Conservation (phyloP, 2,888 invertebrate species). For the Drosophila paramelanica region DNA sequence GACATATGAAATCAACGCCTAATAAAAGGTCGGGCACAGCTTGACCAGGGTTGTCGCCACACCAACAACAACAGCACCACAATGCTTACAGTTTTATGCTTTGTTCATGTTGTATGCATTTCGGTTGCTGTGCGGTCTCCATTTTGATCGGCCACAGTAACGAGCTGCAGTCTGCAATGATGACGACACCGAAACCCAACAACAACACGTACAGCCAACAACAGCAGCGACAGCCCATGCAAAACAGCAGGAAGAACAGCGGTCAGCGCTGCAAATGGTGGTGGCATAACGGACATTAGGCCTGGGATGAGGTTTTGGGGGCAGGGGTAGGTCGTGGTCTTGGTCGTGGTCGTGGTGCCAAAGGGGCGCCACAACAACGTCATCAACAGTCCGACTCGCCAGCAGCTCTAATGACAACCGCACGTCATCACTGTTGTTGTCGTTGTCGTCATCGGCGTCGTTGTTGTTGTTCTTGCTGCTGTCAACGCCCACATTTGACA, state of each 20-base stretch:
- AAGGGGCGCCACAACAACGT: slow-evolving; percentile 55
- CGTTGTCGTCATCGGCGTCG: slow-evolving; percentile 30
- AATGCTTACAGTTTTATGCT: slow-evolving; percentile 26
- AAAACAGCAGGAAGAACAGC: slow-evolving; percentile 55
- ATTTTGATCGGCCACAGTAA: slow-evolving; percentile 55
- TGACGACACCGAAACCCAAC: slow-evolving; percentile 43
- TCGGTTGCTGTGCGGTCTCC: slow-evolving; percentile 66
- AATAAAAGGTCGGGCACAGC: slow-evolving; percentile 43
- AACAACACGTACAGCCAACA: slow-evolving; percentile 15
- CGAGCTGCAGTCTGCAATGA: slow-evolving; percentile 20
- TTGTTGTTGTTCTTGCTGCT: slow-evolving; percentile 36
- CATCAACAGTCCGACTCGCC: slow-evolving; percentile 54
- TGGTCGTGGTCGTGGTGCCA: slow-evolving; percentile 1
- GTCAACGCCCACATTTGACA: slow-evolving; percentile 70
- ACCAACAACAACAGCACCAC: slow-evolving; percentile 10
- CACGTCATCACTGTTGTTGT: slow-evolving; percentile 72
- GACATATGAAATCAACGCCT: slow-evolving; percentile 52
- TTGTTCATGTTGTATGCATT: slow-evolving; percentile 74
- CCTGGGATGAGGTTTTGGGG: neutral
- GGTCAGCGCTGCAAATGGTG: slow-evolving; percentile 35
- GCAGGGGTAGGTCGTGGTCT: neutral
- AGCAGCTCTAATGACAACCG: slow-evolving; percentile 78
- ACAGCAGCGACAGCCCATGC: slow-evolving; percentile 38
- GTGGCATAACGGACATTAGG: slow-evolving; percentile 33
- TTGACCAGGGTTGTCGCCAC: slow-evolving; percentile 36